These are phyloP conservation scores for Lophura nycthemera DNA, from an alignment of 2,113 vertebrate species.

Conservation along the genomic window DNA sequence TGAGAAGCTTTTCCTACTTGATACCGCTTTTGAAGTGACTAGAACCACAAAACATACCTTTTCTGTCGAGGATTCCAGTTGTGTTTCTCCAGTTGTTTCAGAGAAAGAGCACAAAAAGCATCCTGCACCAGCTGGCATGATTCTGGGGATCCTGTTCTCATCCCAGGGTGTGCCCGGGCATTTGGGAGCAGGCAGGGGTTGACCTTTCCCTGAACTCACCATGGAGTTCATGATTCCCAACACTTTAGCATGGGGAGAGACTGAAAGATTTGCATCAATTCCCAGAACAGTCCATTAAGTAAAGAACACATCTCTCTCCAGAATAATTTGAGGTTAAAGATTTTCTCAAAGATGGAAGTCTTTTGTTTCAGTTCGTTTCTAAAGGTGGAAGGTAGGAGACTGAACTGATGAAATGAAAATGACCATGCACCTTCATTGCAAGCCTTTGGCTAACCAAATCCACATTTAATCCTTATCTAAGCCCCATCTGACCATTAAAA, in stretches of 20 bases:
- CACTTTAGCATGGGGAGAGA: neutral
- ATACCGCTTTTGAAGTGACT: constrained; percentile 60
- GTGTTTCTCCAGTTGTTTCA: neutral
- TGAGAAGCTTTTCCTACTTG: constrained; percentile 68
- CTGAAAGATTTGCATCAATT: neutral
- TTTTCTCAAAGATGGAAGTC: neutral
- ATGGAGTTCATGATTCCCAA: fast-evolving
- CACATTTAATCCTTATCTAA: neutral
- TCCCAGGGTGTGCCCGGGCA: neutral
- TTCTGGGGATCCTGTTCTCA: neutral
- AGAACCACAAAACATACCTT: neutral
- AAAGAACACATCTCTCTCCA: neutral
- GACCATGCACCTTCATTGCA: neutral
- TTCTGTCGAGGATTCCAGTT: constrained; percentile 41
- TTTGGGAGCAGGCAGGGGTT: neutral
- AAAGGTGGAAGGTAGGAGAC: neutral
- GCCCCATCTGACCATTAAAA: neutral
- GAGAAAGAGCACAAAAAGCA: neutral
- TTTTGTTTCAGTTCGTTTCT: neutral
- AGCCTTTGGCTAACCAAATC: neutral
- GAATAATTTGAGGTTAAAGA: neutral
- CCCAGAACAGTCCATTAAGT: neutral
- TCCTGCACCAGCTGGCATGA: neutral
- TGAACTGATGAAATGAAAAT: neutral
- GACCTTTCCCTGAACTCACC: neutral